Evolutionary conservation across 1,140 invertebrate species (phyloP).

Genomic region (Caenorhabditis latens): DNA sequence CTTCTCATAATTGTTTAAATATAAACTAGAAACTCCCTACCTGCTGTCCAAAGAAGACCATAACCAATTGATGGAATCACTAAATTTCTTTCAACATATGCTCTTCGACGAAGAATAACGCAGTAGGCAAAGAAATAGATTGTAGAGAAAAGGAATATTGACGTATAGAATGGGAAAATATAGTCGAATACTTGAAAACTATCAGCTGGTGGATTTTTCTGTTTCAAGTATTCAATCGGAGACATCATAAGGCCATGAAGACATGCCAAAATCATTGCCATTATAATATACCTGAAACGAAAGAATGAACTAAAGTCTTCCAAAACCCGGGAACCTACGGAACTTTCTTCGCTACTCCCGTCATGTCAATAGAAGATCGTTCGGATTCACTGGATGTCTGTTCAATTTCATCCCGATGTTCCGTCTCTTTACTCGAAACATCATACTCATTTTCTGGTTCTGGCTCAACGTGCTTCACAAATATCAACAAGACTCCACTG

Average conservation of each 20-base stretch:
- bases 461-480: slow-evolving; percentile 64
- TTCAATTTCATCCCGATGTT: slow-evolving; percentile 40
- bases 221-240: slow-evolving; percentile 72
- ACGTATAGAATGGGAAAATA: slow-evolving; percentile 73
- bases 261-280: slow-evolving; percentile 68
- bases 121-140: slow-evolving; percentile 73
- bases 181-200: slow-evolving; percentile 72
- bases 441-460: slow-evolving; percentile 29
- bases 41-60: slow-evolving; percentile 71
- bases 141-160: slow-evolving; percentile 73
- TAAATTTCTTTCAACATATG: slow-evolving; percentile 66
- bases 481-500: slow-evolving; percentile 72
- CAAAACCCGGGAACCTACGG: neutral
- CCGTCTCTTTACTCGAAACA: slow-evolving; percentile 25
- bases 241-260: slow-evolving; percentile 74
- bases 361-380: neutral
- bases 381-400: slow-evolving; percentile 2
- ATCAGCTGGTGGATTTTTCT: slow-evolving; percentile 68
- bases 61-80: slow-evolving; percentile 72
- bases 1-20: too few species aligned
- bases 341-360: slow-evolving; percentile 33
- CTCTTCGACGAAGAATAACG: slow-evolving; percentile 61
- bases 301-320: neutral
- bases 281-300: slow-evolving; percentile 63
- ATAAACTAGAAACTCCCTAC: slow-evolving; percentile 4